Evolutionary conservation across 2,113 vertebrate genomes (phyloP), one percentile per base, ranked within the genome.

Genomic region (Callipepla californica): DNA sequence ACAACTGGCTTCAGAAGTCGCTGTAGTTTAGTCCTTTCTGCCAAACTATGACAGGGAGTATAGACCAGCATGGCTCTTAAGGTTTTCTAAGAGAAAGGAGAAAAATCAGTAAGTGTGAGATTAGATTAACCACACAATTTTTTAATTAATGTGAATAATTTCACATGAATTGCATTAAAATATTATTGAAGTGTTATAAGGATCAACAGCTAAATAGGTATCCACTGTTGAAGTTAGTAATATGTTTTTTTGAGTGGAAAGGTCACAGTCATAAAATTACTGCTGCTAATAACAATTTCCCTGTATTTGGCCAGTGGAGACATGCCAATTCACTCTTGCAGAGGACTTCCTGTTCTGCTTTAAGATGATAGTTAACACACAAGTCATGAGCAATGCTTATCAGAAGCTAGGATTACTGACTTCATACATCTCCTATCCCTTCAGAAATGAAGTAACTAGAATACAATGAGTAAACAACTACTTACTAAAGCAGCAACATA

Each of bases 401-500:
- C 16, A 81, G 68, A n/a, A 57, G 68, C 4, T 22, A 68, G 45
- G 38, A 72, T 44, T 78, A 15, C 25, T 38, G 19, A 59, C 44
- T 81, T 78, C 25, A 63, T 5, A 0, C 4, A 36, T 34, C 13
- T 55, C 23, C 23, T 32, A 16, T 74, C 5, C 14, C 10, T 86
- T 69, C 14, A 77, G 59, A 90, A 83, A 30, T 8, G 3, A 72
- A 72, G 2, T 34, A 36, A 65, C 13, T 66, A 73, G 22, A 80
- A 91, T 87, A 87, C 22, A 59, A 78, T 16, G 18, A 69, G 28
- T 63, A 96, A 95, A 77, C 45, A 91, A 6, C 84, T 95, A 98
- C 98, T 98, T 97, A 99, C 98, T 98, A 99, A 98, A 95, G 98
- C 98, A 94, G 98, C 98, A 97, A 99, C 98, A 73, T 99, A 99